Percentiles rank a stretch among this genome's conserved stretches.
phyloP scores from a whole-genome alignment of 2,113 vertebrate genomes.

The Perca schrenkii region DNA sequence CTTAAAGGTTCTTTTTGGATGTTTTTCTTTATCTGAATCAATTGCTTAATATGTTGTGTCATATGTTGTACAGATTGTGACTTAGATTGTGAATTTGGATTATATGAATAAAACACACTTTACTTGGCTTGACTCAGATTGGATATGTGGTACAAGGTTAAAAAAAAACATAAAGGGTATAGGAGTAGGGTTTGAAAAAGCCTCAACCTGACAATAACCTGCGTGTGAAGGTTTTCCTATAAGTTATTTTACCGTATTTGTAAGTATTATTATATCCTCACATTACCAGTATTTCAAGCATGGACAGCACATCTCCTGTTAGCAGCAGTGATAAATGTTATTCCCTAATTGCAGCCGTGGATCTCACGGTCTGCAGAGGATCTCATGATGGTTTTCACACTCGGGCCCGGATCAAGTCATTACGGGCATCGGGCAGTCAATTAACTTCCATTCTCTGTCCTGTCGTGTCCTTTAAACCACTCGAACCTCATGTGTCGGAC shows the following conservation, averaged over 20 bases:
- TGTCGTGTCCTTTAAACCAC: slow-evolving; percentile 57
- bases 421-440: slow-evolving; percentile 63
- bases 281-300: neutral
- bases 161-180: neutral
- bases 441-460: slow-evolving; percentile 66
- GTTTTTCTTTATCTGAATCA: neutral
- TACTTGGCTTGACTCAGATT: neutral
- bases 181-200: neutral
- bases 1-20: neutral
- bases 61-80: neutral
- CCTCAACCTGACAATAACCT: neutral
- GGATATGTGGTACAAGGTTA: neutral
- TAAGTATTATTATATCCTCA: neutral
- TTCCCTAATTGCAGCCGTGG: slow-evolving; percentile 40
- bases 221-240: neutral
- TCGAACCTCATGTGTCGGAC: slow-evolving; percentile 53
- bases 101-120: neutral
- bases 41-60: neutral
- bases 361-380: slow-evolving; percentile 20
- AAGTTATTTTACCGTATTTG: neutral
- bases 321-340: slow-evolving; percentile 26
- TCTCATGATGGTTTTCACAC: slow-evolving; percentile 47
- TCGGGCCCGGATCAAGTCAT: slow-evolving; percentile 59
- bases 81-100: neutral
- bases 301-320: slow-evolving; percentile 30